phyloP scores from a whole-genome alignment of 2,888 invertebrate species.

The Leptinotarsa peninsularis region DNA sequence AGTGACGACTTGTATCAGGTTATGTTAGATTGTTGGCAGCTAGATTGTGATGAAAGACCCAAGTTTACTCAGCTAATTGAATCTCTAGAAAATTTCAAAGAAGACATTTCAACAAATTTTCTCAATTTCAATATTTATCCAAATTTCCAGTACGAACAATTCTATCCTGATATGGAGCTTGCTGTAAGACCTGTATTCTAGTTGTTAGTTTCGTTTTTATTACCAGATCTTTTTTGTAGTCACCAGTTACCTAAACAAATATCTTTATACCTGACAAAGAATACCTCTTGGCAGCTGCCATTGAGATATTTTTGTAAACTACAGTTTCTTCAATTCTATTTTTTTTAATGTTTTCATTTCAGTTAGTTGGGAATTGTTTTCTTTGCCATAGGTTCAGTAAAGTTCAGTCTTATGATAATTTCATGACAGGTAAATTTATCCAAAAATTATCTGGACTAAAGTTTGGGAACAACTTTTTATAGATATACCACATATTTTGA shows the following conservation, averaged over 20 bases:
- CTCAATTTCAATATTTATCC: conserved; percentile 60
- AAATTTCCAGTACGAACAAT: conserved; percentile 64
- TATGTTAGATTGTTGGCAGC: conserved; percentile 86
- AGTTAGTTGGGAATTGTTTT: neutral
- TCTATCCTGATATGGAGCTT: conserved; percentile 62
- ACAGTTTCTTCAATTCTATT: neutral
- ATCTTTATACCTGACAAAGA: neutral
- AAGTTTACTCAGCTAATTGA: conserved; percentile 72
- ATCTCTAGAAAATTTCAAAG: conserved; percentile 51
- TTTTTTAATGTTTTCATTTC: neutral
- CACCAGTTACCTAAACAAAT: conserved; percentile 2
- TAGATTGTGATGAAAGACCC: conserved; percentile 84
- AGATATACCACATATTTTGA: too few relatives aligned
- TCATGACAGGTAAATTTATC: too few relatives aligned
- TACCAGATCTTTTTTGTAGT: neutral
- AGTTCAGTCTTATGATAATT: too few relatives aligned
- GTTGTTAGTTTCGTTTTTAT: conserved; percentile 20
- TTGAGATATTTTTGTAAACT: neutral
- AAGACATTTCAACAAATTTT: conserved; percentile 52
- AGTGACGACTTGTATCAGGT: conserved; percentile 85
- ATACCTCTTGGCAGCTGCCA: neutral
- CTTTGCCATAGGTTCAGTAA: neutral
- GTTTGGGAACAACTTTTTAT: too few relatives aligned
- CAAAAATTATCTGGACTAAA: too few relatives aligned
- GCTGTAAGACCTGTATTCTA: conserved; percentile 58